phyloP scores from a whole-genome alignment of 2,113 vertebrate genomes.

The Apteryx mantelli region DNA sequence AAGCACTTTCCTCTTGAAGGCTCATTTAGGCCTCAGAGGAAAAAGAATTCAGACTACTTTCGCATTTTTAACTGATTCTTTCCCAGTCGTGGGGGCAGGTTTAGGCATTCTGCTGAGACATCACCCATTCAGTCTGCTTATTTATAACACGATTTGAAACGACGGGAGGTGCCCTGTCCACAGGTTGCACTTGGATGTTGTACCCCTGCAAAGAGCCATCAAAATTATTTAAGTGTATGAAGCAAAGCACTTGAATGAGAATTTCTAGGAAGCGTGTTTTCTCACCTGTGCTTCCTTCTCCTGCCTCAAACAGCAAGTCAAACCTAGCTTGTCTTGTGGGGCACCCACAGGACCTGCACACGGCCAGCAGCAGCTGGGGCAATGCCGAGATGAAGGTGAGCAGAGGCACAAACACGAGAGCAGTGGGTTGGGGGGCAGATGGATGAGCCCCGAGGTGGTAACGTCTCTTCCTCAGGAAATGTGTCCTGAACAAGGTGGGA shows the following conservation, averaged over 20 bases:
- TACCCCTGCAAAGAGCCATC: neutral
- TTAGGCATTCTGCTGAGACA: neutral
- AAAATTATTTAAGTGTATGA: neutral
- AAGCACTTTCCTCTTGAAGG: conserved; percentile 69
- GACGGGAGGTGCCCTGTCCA: neutral
- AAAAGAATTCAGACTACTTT: conserved; percentile 36
- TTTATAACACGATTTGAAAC: neutral
- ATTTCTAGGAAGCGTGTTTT: neutral
- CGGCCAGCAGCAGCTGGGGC: neutral
- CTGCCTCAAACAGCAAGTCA: neutral
- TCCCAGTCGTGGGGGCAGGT: neutral
- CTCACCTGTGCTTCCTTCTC: neutral
- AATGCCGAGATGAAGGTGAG: neutral
- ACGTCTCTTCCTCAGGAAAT: neutral
- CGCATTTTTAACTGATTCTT: conserved; percentile 21
- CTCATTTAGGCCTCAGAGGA: conserved; percentile 42
- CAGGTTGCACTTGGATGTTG: neutral
- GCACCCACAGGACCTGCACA: neutral
- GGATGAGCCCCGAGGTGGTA: neutral
- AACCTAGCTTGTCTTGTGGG: neutral
- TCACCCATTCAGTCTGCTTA: neutral
- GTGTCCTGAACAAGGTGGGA: neutral
- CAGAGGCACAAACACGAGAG: fast-evolving
- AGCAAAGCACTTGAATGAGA: neutral
- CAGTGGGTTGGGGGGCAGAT: neutral